phyloP scores from a whole-genome alignment of 2,888 invertebrate genomes.

The Petrolisthes cinctipes region DNA sequence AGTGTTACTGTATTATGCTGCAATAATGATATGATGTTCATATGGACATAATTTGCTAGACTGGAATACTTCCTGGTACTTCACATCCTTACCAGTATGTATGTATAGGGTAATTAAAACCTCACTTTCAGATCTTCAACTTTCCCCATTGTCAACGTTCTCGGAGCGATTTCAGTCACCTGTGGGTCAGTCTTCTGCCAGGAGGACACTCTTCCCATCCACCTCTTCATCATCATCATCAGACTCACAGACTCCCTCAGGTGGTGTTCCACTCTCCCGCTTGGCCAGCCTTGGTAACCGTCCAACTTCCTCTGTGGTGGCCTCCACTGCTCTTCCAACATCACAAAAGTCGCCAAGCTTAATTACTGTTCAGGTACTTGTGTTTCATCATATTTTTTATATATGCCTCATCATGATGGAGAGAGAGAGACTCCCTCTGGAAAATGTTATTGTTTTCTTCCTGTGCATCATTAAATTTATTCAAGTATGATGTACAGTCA shows the following conservation, averaged over 20 bases:
- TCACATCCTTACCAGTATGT: not conserved
- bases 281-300: slow-evolving; percentile 39
- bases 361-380: slow-evolving; percentile 48
- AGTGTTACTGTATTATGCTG: not conserved
- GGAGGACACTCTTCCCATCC: slow-evolving; percentile 69
- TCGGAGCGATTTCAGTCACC: slow-evolving; percentile 78
- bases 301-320: slow-evolving; percentile 23
- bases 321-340: slow-evolving; percentile 17
- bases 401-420: not conserved
- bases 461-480: no score
- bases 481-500: no score
- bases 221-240: slow-evolving; percentile 37
- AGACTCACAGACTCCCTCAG: slow-evolving; percentile 18
- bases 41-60: not conserved
- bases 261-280: slow-evolving; percentile 31
- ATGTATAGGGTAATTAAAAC: not conserved
- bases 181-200: slow-evolving; percentile 73
- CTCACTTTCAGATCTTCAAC: slow-evolving; percentile 66
- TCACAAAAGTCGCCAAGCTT: slow-evolving; percentile 40
- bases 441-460: no score
- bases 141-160: slow-evolving; percentile 67
- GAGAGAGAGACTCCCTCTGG: no score
- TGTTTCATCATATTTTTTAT: not conserved
- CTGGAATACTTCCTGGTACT: not conserved
- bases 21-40: not conserved